phyloP scores from a whole-genome alignment of 2,888 invertebrate genomes.

The Crossocerus cetratus region DNA sequence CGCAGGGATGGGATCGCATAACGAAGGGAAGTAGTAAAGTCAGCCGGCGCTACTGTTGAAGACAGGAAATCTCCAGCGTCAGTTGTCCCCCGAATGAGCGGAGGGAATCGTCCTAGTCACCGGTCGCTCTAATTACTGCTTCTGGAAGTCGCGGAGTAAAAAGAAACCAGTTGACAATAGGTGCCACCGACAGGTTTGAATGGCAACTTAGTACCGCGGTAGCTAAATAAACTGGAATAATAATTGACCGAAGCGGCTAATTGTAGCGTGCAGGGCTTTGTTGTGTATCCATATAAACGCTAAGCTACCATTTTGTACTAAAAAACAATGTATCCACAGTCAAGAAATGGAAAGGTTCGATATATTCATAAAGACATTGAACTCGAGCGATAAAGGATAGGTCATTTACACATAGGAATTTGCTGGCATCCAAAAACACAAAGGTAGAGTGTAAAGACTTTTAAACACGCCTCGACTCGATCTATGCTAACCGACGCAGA shows the following conservation, averaged over 20 bases:
- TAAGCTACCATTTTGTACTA: too few relatives aligned
- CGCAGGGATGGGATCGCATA: conserved; percentile 16
- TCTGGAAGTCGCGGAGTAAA: conserved; percentile 36
- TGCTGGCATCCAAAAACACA: too few relatives aligned
- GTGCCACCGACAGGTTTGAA: conserved; percentile 21
- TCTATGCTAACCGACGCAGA: conserved; percentile 44
- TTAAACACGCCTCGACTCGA: conserved; percentile 41
- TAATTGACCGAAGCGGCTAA: conserved; percentile 41
- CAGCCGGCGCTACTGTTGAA: conserved; percentile 36
- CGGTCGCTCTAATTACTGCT: conserved; percentile 37
- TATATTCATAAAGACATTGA: too few relatives aligned
- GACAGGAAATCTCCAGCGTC: conserved; percentile 40
- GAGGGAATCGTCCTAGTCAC: conserved; percentile 16
- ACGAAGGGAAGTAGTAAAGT: conserved; percentile 33
- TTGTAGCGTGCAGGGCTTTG: conserved; percentile 32
- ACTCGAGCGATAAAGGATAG: too few relatives aligned
- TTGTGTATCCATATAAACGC: too few relatives aligned
- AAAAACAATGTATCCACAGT: too few relatives aligned
- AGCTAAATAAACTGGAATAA: conserved; percentile 43
- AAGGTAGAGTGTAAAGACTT: conserved; percentile 24
- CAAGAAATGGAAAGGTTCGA: too few relatives aligned
- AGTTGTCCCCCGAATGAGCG: conserved; percentile 19
- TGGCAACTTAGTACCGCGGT: conserved; percentile 5
- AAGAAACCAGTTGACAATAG: conserved; percentile 31
- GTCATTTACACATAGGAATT: too few relatives aligned